Evolutionary conservation across 1,140 invertebrate genomes (phyloP), one percentile per base, ranked within the genome.

Genomic region (Drosophila leontia): DNA sequence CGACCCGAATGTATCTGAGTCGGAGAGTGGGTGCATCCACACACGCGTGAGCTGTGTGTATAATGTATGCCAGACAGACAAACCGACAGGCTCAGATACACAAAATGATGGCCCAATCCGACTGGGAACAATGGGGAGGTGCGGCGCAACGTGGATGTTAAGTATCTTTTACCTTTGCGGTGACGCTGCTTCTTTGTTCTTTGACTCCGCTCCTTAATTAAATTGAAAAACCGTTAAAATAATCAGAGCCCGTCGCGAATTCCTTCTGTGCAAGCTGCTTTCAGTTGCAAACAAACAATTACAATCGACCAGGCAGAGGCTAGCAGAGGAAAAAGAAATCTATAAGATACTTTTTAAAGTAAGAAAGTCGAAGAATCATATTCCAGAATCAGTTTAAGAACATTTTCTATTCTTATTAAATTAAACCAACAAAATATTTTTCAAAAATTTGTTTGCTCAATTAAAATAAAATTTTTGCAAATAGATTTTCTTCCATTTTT

Each of bases 221-320:
- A 88, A 83, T 86, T 83, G 77, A 88, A 50, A 83, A 67, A 70
- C 84, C 83, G 84, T 86, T 88, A 87, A 82, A 76, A 86, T 68
- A 82, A 86, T 65, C 75, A 57, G 58, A 79, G 70, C 61, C 75
- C 45, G 42, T 35, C 64, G 69, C 72, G 72, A 76, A 86, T 82
- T 78, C 76, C 75, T 70, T 26, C 63, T 65, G 82, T 53, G 57
- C 81, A 80, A 63, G 58, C 45, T 51, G 61, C 41, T 47, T 68
- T 48, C 44, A 61, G 19, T 50, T 78, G 74, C 50, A 55, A 26
- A 45, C 41, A 55, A 59, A 53, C 63, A 78, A 78, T 75, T 75
- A 75, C 58, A 63, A 55, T 56, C 17, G 55, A 19, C 32, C 19
- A 62, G 8, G 37, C 15, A 59, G 13, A 9, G 11, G n/a, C 37